phyloP scores from a whole-genome alignment of 2,797 vertebrate species.

The Pelodytes ibericus region DNA sequence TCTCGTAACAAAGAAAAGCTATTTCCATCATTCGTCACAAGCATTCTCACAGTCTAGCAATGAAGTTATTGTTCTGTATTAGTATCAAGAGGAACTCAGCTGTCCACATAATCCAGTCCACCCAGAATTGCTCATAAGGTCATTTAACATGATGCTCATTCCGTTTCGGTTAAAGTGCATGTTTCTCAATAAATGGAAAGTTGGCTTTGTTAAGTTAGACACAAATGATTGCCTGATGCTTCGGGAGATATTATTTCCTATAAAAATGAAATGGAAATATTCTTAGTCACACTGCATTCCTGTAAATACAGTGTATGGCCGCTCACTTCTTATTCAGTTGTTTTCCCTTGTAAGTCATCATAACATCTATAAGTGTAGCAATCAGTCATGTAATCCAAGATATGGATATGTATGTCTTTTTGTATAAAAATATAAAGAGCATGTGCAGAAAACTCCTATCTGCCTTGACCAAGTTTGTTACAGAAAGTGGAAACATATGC shows the following conservation, averaged over 20 bases:
- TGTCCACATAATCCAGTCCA: slow-evolving; percentile 22
- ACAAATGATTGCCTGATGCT: slow-evolving; percentile 12
- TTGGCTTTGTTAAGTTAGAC: not conserved
- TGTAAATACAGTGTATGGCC: not conserved
- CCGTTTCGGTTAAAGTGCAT: slow-evolving; percentile 12
- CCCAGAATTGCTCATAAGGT: slow-evolving; percentile 24
- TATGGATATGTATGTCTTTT: not conserved
- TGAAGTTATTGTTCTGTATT: slow-evolving; percentile 30
- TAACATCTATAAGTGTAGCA: not conserved
- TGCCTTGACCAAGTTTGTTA: not conserved
- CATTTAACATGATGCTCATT: slow-evolving; percentile 17
- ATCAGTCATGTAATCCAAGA: not conserved
- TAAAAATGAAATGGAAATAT: slow-evolving; percentile 1
- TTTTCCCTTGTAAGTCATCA: too few species aligned
- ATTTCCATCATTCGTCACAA: too few species aligned
- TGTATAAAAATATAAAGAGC: not conserved
- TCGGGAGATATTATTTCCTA: not conserved
- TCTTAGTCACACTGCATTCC: slow-evolving; percentile 3
- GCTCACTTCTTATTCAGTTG: not conserved
- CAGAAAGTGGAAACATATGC: slow-evolving; percentile 19
- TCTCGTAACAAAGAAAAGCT: too few species aligned
- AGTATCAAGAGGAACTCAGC: not conserved
- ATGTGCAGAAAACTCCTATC: not conserved
- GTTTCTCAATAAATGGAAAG: slow-evolving; percentile 30
- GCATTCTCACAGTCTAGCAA: slow-evolving; percentile 28